Base-by-base conservation (phyloP, 2,113 vertebrate species). In the Terrapene triunguis region DNA sequence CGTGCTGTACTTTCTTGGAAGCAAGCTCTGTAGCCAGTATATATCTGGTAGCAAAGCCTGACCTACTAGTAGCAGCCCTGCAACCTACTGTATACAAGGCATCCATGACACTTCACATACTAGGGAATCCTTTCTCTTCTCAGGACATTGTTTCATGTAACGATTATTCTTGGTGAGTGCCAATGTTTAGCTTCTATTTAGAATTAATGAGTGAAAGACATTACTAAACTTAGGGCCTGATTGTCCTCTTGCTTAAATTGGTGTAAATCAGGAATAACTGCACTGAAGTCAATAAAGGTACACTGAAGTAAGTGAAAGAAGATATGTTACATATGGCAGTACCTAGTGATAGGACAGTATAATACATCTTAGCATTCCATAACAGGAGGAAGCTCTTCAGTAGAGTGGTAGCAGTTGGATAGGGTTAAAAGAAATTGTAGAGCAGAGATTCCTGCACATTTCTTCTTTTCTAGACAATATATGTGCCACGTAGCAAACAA, bases 241-340 rank as follows among this genome's bases (percentile, higher is more conserved):
- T 10, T n/a, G 65, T 72, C 35, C 29, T 81, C 80, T 57, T 76
- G 38, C n/a, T 57, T 13, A 10, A 78, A 78, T 9, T 32, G 35
- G 42, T 47, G 83, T 27, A 38, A 82, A 84, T 44, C 32, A 38
- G 53, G 48, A 54, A 17, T 22, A 72, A 59, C 57, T 59, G 10
- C 1, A 0, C 27, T 42, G 65, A 88, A 57, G 29, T n/a, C 80
- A 82, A 17, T 22, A 65, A 22, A 5, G 79, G 55, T 44, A 93
- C 22, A 29, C 1, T 12, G 38, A 2, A 0, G 0, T 48, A 83
- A 85, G 0, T 1, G 5, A 81, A 89, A 35, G 53, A 54, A 22
- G 21, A 7, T 54, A 54, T 62, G 59, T 62, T 62, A 62, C 29
- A 62, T 62, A 62, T 62, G 29, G 5, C 25, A 59, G 10, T 13